Base-by-base conservation (phyloP, 2,888 invertebrate genomes). In the Ferdinandea cuprea region DNA sequence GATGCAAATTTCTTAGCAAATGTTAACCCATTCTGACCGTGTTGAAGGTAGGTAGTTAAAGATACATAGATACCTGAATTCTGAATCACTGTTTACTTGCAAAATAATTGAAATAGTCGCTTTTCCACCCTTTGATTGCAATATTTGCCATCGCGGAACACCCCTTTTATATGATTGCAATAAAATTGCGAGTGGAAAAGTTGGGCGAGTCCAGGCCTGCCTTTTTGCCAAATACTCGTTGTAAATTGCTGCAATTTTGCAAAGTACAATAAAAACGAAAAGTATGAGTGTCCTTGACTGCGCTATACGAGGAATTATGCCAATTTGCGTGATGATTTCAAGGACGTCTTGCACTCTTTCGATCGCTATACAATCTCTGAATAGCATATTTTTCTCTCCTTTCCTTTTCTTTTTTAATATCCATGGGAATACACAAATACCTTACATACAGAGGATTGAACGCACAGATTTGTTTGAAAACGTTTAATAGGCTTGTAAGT, bases 81-180 rank as follows among this genome's bases (percentile, higher is more conserved):
- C 63, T 63, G 69, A 37, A 32, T 13, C 19, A 46, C 17, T 81
- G 80, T 81, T 81, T 81, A 81, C 66, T 46, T 71, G 65, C 13
- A 61, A 71, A 81, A 81, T 81, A 59, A 81, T 81, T 59, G 37
- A 77, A 81, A 61, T 71, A 48, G 77, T 72, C 65, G 69, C 68
- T 68, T n/a, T 32, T 61, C 66, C 81, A 72, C 77, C 81, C 81
- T 81, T 81, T 81, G 71, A 81, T 71, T 71, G 65, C 25, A 28
- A 65, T 71, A 30, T n/a, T n/a, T 77, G 59, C 66, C 71, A 77
- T 59, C 66, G 54, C 66, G 54, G 21, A 77, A 77, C 81, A 81
- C 81, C 77, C 77, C 77, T 81, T 81, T 81, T 81, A 81, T 81
- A 81, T 77, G 77, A 52, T 81, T 21, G 81, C 71, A 81, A 66